phyloP scores from a whole-genome alignment of 2,113 vertebrate genomes.

The Otolemur garnettii region DNA sequence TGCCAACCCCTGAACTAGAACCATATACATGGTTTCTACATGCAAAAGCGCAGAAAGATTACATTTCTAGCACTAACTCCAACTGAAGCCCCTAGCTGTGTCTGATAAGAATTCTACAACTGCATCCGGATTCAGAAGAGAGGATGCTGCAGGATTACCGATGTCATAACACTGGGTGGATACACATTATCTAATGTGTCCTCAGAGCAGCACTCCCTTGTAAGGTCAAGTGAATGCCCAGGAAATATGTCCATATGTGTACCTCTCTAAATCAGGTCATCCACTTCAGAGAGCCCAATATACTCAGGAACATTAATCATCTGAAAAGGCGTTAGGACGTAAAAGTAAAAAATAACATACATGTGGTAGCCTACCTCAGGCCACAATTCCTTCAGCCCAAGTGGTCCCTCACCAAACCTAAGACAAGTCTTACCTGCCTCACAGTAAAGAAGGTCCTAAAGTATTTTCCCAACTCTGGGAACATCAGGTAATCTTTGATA shows the following conservation, averaged over 20 bases:
- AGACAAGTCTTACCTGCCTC: neutral
- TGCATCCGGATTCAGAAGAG: neutral
- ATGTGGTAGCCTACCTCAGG: neutral
- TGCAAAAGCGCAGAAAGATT: neutral
- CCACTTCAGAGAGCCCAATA: neutral
- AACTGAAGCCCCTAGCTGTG: neutral
- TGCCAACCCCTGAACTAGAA: constrained; percentile 40
- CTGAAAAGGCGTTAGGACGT: neutral
- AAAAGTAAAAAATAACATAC: neutral
- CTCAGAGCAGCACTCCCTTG: neutral
- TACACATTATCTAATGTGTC: neutral
- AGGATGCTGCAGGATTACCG: rapidly evolving
- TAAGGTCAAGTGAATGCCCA: neutral
- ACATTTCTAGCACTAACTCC: neutral
- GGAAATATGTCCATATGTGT: neutral
- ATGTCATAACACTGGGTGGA: neutral
- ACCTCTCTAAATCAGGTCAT: neutral
- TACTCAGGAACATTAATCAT: neutral
- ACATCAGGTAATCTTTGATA: neutral
- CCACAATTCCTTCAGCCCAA: neutral
- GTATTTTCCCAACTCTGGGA: neutral
- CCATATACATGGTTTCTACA: neutral
- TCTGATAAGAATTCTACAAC: neutral
- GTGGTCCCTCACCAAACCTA: neutral
- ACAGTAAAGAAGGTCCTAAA: neutral